Evolutionary conservation across 2,797 vertebrate genomes (phyloP), one percentile per base, ranked within the genome.

Genomic region (Lepidocolaptes lacrymiger): DNA sequence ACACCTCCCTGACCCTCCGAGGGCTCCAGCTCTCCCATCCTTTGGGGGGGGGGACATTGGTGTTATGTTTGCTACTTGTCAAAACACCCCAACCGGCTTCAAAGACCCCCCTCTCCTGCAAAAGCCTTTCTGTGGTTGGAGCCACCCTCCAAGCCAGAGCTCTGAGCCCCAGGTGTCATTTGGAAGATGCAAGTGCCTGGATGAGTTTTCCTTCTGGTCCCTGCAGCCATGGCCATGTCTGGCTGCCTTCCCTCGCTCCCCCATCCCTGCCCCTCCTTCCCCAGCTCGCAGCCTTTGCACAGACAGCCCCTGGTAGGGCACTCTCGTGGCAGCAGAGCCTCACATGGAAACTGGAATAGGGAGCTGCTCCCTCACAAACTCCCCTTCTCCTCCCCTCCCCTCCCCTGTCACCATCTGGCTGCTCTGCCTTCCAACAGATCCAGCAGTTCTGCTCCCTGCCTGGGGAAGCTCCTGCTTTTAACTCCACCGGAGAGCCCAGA

Each of bases 381-480:
- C 76, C 52, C n/a, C 30, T 75, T 85, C 46, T 48, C 34, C 74
- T 64, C 68, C 56, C 74, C 54, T 82, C 59, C 81, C 59, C 28
- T 85, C 16, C 76, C 54, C 54, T 48, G 32, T 71, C 75, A 80
- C 95, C 93, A 93, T 88, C 91, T 94, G 89, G 30, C 68, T 63
- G 54, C 34, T 86, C 58, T 76, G 73, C 89, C 77, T 91, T 90
- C 89, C 93, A 92, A 52, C 75, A 85, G 37, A 64, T 4, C 87
- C 91, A 77, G 73, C 83, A 81, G 89, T 93, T 86, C 76, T 23
- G 1, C 67, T 79, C 76, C 55, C 85, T 79, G 89, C 89, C 74
- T 82, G 73, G 69, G 78, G 82, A 90, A 91, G 77, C 88, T 96
- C 80, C 83, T 26, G 61, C 46, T 87, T 54, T 55, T 21, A 61